Conservation (phyloP, 2,113 vertebrate genomes). For the Prionailurus viverrinus region DNA sequence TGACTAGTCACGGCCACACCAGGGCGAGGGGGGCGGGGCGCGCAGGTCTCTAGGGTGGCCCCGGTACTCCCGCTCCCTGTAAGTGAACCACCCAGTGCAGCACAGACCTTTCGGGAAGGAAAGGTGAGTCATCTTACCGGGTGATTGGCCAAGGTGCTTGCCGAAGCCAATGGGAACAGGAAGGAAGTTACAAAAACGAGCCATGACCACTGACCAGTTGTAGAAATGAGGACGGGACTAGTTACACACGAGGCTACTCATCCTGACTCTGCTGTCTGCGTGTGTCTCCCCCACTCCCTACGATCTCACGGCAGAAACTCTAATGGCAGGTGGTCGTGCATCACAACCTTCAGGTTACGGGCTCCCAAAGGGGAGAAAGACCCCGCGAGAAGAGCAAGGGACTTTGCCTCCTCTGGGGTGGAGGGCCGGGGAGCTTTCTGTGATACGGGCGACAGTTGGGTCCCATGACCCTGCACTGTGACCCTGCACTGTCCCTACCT, state of each 20-base stretch:
- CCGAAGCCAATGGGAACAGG: too few relatives aligned
- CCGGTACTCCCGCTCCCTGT: background rate
- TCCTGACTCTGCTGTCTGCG: background rate
- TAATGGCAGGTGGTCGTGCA: fast-evolving
- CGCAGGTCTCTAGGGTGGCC: background rate
- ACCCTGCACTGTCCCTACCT: background rate
- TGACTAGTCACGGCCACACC: background rate
- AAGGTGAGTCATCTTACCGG: background rate
- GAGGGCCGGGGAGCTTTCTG: background rate
- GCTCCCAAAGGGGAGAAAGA: too few relatives aligned
- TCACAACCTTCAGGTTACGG: background rate
- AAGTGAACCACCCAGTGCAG: too few relatives aligned
- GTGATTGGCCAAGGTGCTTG: background rate
- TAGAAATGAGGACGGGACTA: background rate
- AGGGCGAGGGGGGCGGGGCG: background rate
- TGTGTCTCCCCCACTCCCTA: fast-evolving
- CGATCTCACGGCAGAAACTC: background rate
- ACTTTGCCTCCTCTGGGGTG: too few relatives aligned
- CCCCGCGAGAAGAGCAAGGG: background rate
- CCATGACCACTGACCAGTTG: background rate
- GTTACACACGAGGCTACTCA: fast-evolving
- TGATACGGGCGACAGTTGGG: fast-evolving
- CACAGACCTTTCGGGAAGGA: background rate
- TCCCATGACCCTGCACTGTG: fast-evolving
- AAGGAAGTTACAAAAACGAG: fast-evolving